Percentiles rank a stretch among this genome's conserved stretches.
These are phyloP conservation scores for Solenodon paradoxus DNA, from an alignment of 2,113 vertebrate species.

Conservation along the genomic window DNA sequence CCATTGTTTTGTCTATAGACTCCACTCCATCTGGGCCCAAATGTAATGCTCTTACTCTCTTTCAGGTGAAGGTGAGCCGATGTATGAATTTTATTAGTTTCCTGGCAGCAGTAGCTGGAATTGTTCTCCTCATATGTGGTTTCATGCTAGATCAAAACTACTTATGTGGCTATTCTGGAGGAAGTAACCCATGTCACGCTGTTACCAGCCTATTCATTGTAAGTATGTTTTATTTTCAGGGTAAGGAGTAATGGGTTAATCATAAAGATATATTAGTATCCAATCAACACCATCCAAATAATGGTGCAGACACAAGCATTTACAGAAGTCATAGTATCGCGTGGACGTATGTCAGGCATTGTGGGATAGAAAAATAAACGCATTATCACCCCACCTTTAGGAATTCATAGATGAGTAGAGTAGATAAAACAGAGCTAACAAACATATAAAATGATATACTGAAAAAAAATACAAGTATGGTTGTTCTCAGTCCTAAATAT, in stretches of 20 bases:
- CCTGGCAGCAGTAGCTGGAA: conserved; percentile 41
- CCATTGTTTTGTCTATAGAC: not conserved
- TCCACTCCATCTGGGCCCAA: not conserved
- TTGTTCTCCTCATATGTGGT: conserved; percentile 27
- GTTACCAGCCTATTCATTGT: conserved; percentile 44
- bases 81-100: conserved; percentile 40
- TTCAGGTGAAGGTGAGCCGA: conserved; percentile 36
- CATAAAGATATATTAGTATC: not conserved
- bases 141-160: conserved; percentile 51
- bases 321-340: not conserved
- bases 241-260: not conserved
- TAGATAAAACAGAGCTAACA: no score
- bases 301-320: not conserved
- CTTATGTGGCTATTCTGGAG: conserved; percentile 51
- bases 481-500: not conserved
- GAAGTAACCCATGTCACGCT: not conserved
- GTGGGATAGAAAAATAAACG: not conserved
- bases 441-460: not conserved
- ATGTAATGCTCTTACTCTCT: not conserved
- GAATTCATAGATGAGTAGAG: not conserved
- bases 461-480: not conserved
- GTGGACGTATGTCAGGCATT: not conserved
- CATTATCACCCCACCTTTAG: not conserved
- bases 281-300: not conserved
- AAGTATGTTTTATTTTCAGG: not conserved